Conservation (phyloP, 2,113 vertebrate genomes). For the Nasalis larvatus region DNA sequence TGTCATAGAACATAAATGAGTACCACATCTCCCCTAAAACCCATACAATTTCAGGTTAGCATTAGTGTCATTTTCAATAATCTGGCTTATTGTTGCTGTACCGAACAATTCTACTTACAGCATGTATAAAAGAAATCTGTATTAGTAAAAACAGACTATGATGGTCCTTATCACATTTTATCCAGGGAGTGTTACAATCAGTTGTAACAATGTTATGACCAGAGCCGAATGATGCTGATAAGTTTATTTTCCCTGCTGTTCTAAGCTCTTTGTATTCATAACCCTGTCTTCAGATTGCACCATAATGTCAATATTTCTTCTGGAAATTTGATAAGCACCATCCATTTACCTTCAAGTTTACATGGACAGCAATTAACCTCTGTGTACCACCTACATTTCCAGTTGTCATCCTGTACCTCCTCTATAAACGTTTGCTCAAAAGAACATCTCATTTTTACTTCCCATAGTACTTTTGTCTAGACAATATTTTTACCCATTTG, state of each 20-base stretch:
- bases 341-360: background rate
- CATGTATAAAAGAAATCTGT: background rate
- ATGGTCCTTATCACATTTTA: background rate
- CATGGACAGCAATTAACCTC: background rate
- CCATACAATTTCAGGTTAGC: background rate
- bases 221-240: background rate
- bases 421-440: background rate
- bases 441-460: background rate
- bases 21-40: background rate
- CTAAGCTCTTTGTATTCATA: constrained; percentile 1
- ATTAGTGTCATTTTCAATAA: background rate
- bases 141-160: background rate
- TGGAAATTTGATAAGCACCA: background rate
- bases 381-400: background rate
- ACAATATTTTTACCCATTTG: background rate
- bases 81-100: background rate
- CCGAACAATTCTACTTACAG: background rate
- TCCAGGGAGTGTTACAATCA: background rate
- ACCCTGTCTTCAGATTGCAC: background rate
- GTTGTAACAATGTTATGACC: background rate
- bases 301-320: background rate
- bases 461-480: background rate
- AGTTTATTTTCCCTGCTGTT: background rate
- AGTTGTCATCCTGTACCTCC: background rate
- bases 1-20: constrained; percentile 24